Conservation (phyloP, 2,888 invertebrate genomes). For the Aspidiotus rigidus region DNA sequence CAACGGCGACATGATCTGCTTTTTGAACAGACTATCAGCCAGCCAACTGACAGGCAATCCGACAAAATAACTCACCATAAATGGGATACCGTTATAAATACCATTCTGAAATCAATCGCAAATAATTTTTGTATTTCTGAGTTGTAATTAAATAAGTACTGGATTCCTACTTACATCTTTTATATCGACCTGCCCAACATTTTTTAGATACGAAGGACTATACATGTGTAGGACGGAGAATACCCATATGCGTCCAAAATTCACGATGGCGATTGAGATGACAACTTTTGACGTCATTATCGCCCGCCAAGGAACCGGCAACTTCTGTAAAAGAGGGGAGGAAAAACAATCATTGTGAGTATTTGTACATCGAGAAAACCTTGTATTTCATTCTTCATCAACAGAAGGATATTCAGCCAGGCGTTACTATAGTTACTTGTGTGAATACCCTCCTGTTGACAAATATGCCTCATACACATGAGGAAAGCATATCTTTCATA, state of each 20-base stretch:
- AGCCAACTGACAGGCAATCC: slow-evolving; percentile 35
- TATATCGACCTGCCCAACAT: slow-evolving; percentile 59
- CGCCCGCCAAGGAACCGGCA: slow-evolving; percentile 53
- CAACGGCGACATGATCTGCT: slow-evolving; percentile 51
- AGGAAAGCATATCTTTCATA: no score
- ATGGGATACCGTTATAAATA: slow-evolving; percentile 38
- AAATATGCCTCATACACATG: no score
- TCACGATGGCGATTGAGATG: slow-evolving; percentile 56
- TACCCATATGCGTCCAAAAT: slow-evolving; percentile 61
- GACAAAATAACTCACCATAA: slow-evolving; percentile 36
- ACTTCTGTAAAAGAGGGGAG: slow-evolving; percentile 36
- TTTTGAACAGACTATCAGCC: slow-evolving; percentile 52
- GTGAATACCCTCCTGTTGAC: no score
- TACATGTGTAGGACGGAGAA: slow-evolving; percentile 62
- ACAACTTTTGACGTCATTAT: slow-evolving; percentile 54
- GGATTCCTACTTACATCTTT: slow-evolving; percentile 48
- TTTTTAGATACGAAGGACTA: slow-evolving; percentile 59
- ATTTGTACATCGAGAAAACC: no score
- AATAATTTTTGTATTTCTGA: background rate
- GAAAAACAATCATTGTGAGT: no score
- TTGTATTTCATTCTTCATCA: no score
- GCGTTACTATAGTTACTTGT: no score
- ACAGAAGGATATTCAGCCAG: no score
- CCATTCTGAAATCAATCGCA: slow-evolving; percentile 37
- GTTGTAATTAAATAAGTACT: background rate